Evolutionary conservation across 2,888 invertebrate genomes (phyloP), one percentile per base, ranked within the genome.

Genomic region (Trachelus tabidus): DNA sequence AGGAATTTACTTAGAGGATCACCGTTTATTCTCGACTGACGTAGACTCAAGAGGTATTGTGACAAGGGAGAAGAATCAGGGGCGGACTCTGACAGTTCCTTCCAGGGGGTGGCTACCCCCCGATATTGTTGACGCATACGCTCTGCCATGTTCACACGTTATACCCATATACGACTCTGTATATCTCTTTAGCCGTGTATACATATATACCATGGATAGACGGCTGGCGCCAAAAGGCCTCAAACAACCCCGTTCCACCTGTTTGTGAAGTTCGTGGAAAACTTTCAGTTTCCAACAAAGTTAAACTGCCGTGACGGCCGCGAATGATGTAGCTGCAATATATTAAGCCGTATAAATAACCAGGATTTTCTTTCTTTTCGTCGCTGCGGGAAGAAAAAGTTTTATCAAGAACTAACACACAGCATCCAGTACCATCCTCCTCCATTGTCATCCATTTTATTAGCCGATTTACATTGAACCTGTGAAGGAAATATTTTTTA

Each of bases 211-310:
- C 40, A 3, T 9, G 30, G 30, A 30, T 3, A 34, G 33, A 71
- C 71, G 71, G 12, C 79, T 83, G 87, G 84, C 85, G 86, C 87
- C 86, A 83, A 84, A 85, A 85, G 84, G 84, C 85, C 84, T 84
- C 81, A 80, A 79, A 82, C 83, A 81, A 81, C 79, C 71, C 81
- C 84, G 82, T 84, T 83, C 87, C 88, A 88, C 87, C 86, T 87
- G 87, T 87, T 88, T 87, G 86, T 86, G 83, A 82, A 73, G 81
- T 85, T 82, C 83, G 81, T 81, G 83, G 84, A 81, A 84, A 87
- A 87, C 83, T 87, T 85, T 83, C 80, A 86, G 84, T 86, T 86
- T 79, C 81, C 81, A 83, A 85, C 87, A 84, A 87, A 71, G 71
- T 71, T 71, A 71, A 34, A 31, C 33, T 31, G 31, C 71, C 71